Conservation (phyloP, 2,113 vertebrate genomes). For the Lanius ludovicianus region DNA sequence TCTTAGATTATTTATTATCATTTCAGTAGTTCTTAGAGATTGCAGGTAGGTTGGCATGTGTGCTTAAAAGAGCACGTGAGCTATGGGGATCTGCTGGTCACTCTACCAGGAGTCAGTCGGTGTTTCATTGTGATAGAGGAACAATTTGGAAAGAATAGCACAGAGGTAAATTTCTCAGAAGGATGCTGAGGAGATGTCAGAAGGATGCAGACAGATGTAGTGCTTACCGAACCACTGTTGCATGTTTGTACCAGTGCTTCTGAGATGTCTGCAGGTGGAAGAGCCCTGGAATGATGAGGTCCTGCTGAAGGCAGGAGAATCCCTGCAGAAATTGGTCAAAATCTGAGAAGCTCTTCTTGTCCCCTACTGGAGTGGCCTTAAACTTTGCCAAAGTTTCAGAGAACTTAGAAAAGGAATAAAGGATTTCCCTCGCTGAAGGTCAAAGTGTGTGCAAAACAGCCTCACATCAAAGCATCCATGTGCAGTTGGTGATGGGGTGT, state of each 20-base stretch:
- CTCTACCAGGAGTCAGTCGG: accelerated
- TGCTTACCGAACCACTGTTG: background rate
- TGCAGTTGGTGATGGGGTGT: accelerated
- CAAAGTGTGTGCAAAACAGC: background rate
- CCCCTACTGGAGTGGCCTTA: background rate
- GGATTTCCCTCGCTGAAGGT: background rate
- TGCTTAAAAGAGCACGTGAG: accelerated
- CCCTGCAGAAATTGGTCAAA: background rate
- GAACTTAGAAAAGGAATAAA: background rate
- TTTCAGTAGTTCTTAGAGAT: background rate
- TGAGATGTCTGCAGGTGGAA: background rate
- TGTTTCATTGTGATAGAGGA: background rate
- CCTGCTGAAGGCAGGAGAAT: background rate
- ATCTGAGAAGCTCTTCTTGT: background rate
- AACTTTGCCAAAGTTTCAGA: background rate
- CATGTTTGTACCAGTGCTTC: accelerated
- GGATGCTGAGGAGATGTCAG: background rate
- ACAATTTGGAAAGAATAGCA: background rate
- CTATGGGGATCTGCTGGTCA: too few species aligned
- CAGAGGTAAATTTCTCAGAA: background rate
- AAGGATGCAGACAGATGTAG: background rate
- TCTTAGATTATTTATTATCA: background rate
- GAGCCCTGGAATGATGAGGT: background rate
- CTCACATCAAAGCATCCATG: accelerated
- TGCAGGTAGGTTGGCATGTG: background rate